Evolutionary conservation across 2,888 invertebrate genomes (phyloP).

Genomic region (Shargacucullia verbasci): DNA sequence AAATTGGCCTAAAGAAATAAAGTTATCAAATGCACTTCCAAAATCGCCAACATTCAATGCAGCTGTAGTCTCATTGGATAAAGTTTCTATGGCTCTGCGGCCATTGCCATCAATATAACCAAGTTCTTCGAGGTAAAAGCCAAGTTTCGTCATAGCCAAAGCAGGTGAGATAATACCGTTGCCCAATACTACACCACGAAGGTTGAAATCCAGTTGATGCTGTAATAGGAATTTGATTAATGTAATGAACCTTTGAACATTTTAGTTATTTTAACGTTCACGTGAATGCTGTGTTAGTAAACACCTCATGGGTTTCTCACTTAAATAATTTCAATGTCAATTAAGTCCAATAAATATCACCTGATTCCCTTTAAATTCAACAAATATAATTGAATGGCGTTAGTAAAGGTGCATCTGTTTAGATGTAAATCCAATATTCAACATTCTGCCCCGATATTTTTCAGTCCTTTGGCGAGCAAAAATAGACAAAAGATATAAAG

Average conservation of each 20-base stretch:
- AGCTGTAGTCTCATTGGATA: slow-evolving; percentile 84
- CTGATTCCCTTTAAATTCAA: no score
- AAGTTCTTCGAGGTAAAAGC: slow-evolving; percentile 83
- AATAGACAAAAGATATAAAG: no score
- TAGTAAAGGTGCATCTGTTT: no score
- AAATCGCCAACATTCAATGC: slow-evolving; percentile 87
- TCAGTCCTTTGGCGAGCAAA: no score
- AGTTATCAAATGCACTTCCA: slow-evolving; percentile 89
- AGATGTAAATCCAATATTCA: no score
- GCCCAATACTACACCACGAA: slow-evolving; percentile 93
- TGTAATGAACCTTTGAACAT: not conserved
- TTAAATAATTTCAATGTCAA: no score
- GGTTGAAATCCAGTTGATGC: slow-evolving; percentile 74
- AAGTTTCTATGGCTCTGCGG: slow-evolving; percentile 85
- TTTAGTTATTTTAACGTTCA: slow-evolving; percentile 40
- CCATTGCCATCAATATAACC: slow-evolving; percentile 92
- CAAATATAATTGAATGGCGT: no score
- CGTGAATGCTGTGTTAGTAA: no score
- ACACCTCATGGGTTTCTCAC: no score
- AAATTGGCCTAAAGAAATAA: slow-evolving; percentile 88
- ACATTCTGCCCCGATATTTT: no score
- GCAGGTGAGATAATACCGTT: slow-evolving; percentile 95
- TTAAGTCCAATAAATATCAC: no score
- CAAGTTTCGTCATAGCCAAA: slow-evolving; percentile 73
- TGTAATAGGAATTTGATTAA: slow-evolving; percentile 10